These are phyloP conservation scores for Cynoglossus semilaevis DNA, from an alignment of 2,113 vertebrate species.

Conservation along the genomic window DNA sequence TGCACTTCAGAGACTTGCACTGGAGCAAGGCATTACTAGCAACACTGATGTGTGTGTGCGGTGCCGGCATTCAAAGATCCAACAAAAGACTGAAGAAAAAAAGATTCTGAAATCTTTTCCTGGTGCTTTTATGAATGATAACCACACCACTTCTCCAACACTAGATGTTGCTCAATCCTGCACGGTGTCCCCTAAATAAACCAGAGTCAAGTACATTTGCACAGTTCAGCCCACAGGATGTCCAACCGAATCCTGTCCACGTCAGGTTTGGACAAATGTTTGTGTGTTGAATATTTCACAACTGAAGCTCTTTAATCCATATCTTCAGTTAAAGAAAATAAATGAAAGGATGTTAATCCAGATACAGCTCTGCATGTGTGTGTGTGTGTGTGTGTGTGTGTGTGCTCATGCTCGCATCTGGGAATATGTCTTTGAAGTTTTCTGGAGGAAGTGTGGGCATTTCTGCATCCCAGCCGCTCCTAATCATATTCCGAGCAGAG, in stretches of 20 bases:
- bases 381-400: neutral
- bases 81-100: no score
- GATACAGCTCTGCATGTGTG: neutral
- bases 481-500: constrained; percentile 15
- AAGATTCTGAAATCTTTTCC: no score
- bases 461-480: neutral
- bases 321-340: neutral
- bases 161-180: no score
- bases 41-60: no score
- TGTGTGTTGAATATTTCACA: neutral
- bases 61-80: no score
- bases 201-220: no score
- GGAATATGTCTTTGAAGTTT: constrained; percentile 36
- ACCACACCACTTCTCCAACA: no score
- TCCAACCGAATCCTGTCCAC: constrained; percentile 1
- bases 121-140: no score
- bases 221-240: constrained; percentile 12
- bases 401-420: neutral
- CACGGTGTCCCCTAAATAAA: no score
- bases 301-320: constrained; percentile 6
- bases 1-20: no score
- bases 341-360: constrained; percentile 1
- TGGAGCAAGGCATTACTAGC: no score
- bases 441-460: constrained; percentile 4
- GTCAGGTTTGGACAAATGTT: constrained; percentile 8